Conservation (phyloP, 2,888 invertebrate species). For the Cerastoderma edule region DNA sequence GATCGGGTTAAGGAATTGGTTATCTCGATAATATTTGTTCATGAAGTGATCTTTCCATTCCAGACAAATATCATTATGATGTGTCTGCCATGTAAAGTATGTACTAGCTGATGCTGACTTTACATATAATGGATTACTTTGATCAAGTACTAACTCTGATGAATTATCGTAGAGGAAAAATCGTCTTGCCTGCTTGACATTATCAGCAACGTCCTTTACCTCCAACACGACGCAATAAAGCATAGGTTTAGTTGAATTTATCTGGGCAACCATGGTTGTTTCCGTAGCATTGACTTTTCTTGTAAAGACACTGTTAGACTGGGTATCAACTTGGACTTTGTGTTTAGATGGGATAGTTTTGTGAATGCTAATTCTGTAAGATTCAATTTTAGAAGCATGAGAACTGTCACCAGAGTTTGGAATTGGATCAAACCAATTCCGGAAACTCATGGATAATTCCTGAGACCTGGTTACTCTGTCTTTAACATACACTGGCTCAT, state of each 20-base stretch:
- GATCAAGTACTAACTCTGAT: slow-evolving; percentile 7
- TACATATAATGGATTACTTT: slow-evolving; percentile 27
- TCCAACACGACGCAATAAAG: slow-evolving; percentile 56
- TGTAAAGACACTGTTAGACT: background rate
- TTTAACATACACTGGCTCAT: slow-evolving; percentile 35
- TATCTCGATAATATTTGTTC: slow-evolving; percentile 43
- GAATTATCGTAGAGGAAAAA: slow-evolving; percentile 63
- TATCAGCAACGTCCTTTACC: slow-evolving; percentile 59
- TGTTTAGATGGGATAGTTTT: slow-evolving; percentile 25
- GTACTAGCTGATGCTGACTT: slow-evolving; percentile 43
- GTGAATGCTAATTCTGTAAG: slow-evolving; percentile 33
- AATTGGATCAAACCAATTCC: slow-evolving; percentile 53
- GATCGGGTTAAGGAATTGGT: slow-evolving; percentile 48
- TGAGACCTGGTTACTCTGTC: slow-evolving; percentile 20
- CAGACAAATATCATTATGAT: slow-evolving; percentile 49
- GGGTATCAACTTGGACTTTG: background rate
- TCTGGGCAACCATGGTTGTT: background rate
- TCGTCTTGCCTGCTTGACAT: slow-evolving; percentile 53
- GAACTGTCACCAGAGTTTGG: background rate
- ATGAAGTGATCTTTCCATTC: slow-evolving; percentile 53
- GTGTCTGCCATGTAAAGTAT: slow-evolving; percentile 59
- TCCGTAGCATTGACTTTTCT: slow-evolving; percentile 9
- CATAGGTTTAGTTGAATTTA: slow-evolving; percentile 34
- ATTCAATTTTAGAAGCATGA: slow-evolving; percentile 45
- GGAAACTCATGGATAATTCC: slow-evolving; percentile 18